Evolutionary conservation across 2,888 invertebrate species (phyloP).

Genomic region (Patella ulyssiponensis): DNA sequence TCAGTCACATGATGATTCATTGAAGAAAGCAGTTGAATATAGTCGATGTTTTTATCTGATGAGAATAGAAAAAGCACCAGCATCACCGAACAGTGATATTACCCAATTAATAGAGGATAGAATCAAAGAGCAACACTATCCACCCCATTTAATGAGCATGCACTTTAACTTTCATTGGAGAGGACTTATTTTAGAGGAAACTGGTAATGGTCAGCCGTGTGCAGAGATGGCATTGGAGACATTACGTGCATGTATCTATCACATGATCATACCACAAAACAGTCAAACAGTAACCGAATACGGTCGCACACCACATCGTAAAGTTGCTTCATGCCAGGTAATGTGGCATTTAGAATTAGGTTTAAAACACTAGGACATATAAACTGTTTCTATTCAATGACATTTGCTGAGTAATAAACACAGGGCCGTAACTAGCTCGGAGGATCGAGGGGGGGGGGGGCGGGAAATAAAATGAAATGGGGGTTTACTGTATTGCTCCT

Average conservation of each 20-base stretch:
- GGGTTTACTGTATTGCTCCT: no score
- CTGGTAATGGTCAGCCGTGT: constrained; percentile 46
- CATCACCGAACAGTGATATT: constrained; percentile 13
- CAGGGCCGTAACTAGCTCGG: no score
- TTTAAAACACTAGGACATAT: no score
- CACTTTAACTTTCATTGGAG: constrained; percentile 67
- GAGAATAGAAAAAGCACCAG: background rate
- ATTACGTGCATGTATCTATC: constrained; percentile 59
- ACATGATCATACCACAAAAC: constrained; percentile 55
- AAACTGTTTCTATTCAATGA: no score
- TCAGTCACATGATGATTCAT: constrained; percentile 19
- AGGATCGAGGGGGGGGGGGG: no score
- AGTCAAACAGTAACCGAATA: constrained; percentile 59
- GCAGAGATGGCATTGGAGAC: constrained; percentile 54
- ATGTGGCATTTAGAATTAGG: background rate
- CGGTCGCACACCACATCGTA: constrained; percentile 56
- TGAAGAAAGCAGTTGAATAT: constrained; percentile 50
- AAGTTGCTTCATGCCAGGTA: background rate
- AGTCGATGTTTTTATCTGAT: constrained; percentile 58
- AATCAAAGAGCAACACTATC: constrained; percentile 25
- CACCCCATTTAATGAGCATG: constrained; percentile 54
- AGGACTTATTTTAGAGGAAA: constrained; percentile 57
- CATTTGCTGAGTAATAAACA: no score
- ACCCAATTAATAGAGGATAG: constrained; percentile 20
- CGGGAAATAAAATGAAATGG: no score